phyloP scores from a whole-genome alignment of 1,140 invertebrate genomes.

The Trigoniulus corallinus region DNA sequence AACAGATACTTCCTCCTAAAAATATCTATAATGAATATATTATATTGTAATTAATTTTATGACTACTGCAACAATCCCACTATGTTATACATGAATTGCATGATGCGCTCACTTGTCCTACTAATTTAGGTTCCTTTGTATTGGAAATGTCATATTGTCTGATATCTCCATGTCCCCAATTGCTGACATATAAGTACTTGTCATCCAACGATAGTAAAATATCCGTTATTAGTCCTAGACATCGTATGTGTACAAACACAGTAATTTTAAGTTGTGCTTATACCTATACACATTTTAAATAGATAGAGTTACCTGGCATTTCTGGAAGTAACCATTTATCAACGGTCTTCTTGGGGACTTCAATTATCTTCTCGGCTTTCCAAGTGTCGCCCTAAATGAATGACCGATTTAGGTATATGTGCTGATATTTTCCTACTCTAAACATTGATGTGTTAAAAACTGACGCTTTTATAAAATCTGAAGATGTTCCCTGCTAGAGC shows the following conservation, averaged over 20 bases:
- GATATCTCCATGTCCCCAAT: constrained; percentile 85
- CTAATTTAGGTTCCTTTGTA: constrained; percentile 57
- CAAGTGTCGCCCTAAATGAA: constrained; percentile 39
- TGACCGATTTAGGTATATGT: not conserved
- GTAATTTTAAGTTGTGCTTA: not conserved
- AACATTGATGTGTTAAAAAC: not conserved
- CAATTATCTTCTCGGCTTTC: constrained; percentile 58
- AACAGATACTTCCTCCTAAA: constrained; percentile 62
- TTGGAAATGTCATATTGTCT: constrained; percentile 87
- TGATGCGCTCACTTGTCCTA: constrained; percentile 40
- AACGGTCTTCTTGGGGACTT: constrained; percentile 54
- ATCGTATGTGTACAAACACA: not conserved
- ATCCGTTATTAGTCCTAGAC: constrained; percentile 70
- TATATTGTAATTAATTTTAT: not conserved
- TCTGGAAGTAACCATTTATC: constrained; percentile 43
- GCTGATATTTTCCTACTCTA: not conserved
- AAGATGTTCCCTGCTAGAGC: constrained; percentile 57
- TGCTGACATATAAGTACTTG: constrained; percentile 73
- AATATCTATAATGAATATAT: constrained; percentile 34
- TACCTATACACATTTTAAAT: not conserved
- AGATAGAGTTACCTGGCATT: constrained; percentile 48
- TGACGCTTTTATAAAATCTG: constrained; percentile 25
- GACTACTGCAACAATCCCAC: not conserved
- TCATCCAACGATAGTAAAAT: constrained; percentile 91
- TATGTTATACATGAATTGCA: not conserved